A percentile compares a stretch with the other conserved stretches of the same genome.
Conservation (phyloP, 1,140 invertebrate genomes). For the Drusus annulatus region DNA sequence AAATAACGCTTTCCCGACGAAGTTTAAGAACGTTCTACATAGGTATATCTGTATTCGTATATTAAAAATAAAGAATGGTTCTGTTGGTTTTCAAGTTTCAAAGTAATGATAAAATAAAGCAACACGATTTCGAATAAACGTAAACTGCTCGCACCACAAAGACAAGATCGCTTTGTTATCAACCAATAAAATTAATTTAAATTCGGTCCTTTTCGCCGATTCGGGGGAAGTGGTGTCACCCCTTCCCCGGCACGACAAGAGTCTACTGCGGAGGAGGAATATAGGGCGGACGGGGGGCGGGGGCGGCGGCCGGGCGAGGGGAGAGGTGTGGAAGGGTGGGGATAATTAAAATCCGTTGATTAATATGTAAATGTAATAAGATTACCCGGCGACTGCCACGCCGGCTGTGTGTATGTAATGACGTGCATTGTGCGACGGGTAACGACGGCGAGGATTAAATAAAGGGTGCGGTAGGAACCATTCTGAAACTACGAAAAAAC, state of each 20-base stretch:
- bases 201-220: constrained; percentile 36
- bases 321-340: constrained; percentile 71
- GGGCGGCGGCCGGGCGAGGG: constrained; percentile 61
- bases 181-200: constrained; percentile 40
- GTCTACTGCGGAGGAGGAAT: neutral
- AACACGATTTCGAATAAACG: too few relatives aligned
- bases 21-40: too few relatives aligned
- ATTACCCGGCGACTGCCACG: constrained; percentile 77
- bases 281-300: constrained; percentile 45
- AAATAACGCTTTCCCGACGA: too few relatives aligned
- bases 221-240: constrained; percentile 24
- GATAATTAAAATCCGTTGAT: constrained; percentile 97
- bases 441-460: neutral
- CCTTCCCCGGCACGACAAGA: constrained; percentile 19
- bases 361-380: constrained; percentile 98
- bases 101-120: too few relatives aligned
- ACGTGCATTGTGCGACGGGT: constrained; percentile 53
- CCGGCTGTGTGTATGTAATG: constrained; percentile 58
- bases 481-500: neutral
- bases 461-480: neutral
- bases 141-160: neutral
- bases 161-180: constrained; percentile 8
- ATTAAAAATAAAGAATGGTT: too few relatives aligned
- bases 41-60: too few relatives aligned
- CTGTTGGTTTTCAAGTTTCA: too few relatives aligned